phyloP scores from a whole-genome alignment of 2,113 vertebrate genomes.

The Sminthopsis crassicaudata region DNA sequence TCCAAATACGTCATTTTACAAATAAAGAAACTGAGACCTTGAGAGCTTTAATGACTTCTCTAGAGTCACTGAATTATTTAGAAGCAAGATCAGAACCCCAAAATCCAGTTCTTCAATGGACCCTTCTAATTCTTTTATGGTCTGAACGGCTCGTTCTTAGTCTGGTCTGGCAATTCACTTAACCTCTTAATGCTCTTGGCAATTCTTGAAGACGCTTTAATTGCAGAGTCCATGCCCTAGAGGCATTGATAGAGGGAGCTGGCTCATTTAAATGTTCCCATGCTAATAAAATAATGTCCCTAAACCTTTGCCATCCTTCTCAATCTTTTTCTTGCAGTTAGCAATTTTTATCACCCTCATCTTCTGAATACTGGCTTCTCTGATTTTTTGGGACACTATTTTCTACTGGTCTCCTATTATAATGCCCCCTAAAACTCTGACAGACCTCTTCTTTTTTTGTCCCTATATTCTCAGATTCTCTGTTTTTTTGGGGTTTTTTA shows the following conservation, averaged over 20 bases:
- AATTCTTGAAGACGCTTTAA: background rate
- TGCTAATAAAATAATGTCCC: background rate
- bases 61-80: background rate
- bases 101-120: background rate
- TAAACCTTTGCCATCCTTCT: background rate
- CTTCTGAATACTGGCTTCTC: background rate
- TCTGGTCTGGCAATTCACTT: background rate
- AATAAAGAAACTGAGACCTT: background rate
- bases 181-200: background rate
- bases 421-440: background rate
- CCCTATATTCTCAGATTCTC: background rate
- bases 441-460: background rate
- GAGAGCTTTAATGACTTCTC: background rate
- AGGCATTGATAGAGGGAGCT: background rate
- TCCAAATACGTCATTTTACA: background rate
- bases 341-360: background rate
- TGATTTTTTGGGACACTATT: background rate
- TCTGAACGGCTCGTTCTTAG: background rate
- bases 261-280: background rate
- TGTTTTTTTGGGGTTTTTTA: background rate
- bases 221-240: background rate
- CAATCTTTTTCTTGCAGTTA: background rate
- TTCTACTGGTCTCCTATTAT: background rate
- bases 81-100: background rate
- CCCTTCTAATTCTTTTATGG: background rate